Evolutionary conservation across 2,888 invertebrate genomes (phyloP).

Genomic region (Troides aeacus): DNA sequence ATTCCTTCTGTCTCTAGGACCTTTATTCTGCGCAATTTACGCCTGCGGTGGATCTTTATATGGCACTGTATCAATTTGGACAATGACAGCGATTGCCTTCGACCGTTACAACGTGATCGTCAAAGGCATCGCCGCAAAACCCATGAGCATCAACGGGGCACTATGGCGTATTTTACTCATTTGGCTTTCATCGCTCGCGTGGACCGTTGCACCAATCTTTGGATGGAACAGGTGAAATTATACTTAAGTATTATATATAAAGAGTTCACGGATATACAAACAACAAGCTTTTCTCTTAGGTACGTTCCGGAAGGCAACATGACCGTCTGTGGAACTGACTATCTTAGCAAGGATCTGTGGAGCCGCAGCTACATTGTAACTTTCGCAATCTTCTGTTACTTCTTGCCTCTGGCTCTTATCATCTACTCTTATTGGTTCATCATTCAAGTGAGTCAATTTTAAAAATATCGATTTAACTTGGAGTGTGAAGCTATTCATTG

Average conservation of each 20-base stretch:
- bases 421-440: constrained; percentile 89
- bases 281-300: constrained; percentile 50
- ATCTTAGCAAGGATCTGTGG: constrained; percentile 83
- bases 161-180: constrained; percentile 84
- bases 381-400: constrained; percentile 85
- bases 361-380: constrained; percentile 85
- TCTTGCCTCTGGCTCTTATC: constrained; percentile 83
- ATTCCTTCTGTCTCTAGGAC: constrained; percentile 60
- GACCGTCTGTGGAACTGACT: constrained; percentile 91
- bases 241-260: constrained; percentile 1
- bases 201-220: constrained; percentile 87
- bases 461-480: constrained; percentile 16
- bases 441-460: constrained; percentile 75
- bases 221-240: constrained; percentile 84
- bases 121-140: constrained; percentile 87
- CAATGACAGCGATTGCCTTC: constrained; percentile 89
- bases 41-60: constrained; percentile 88
- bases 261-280: neutral
- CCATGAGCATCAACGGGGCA: constrained; percentile 86
- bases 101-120: constrained; percentile 93
- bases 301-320: constrained; percentile 92
- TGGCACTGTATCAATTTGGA: constrained; percentile 91
- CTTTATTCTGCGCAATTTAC: constrained; percentile 88
- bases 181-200: constrained; percentile 84
- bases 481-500: neutral